phyloP scores from a whole-genome alignment of 2,888 invertebrate genomes.

The Dione juno region DNA sequence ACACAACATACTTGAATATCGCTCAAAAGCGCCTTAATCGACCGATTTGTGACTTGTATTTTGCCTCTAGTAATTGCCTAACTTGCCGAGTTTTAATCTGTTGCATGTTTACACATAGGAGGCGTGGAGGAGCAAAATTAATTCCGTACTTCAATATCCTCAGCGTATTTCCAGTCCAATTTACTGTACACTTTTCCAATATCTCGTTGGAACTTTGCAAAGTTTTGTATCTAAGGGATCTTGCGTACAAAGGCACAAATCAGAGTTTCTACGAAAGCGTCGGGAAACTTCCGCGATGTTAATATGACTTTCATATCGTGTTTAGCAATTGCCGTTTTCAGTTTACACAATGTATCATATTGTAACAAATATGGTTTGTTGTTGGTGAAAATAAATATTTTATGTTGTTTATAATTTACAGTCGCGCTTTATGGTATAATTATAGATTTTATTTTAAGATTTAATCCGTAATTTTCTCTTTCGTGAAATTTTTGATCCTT shows the following conservation, averaged over 20 bases:
- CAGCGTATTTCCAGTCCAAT: conserved; percentile 44
- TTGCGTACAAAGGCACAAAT: conserved; percentile 39
- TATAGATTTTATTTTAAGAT: background rate
- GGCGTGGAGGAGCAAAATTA: conserved; percentile 38
- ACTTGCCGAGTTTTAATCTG: conserved; percentile 4
- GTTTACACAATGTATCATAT: background rate
- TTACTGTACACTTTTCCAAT: conserved; percentile 46
- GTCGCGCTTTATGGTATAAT: background rate
- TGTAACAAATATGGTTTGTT: background rate
- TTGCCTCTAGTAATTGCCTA: background rate
- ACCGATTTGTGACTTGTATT: background rate
- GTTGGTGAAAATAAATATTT: background rate
- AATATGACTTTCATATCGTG: conserved; percentile 28
- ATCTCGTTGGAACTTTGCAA: conserved; percentile 40
- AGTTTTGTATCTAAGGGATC: conserved; percentile 38
- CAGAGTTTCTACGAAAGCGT: conserved; percentile 26
- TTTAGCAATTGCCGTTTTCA: conserved; percentile 15
- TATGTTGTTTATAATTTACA: background rate
- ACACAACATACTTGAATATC: background rate
- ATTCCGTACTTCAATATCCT: conserved; percentile 41
- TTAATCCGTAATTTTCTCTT: background rate
- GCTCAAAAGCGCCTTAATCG: background rate
- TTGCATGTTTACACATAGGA: conserved; percentile 11
- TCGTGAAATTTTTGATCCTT: too few species aligned
- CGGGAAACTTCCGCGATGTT: conserved; percentile 24